These are phyloP conservation scores for Schizothorax lantsangensis DNA, from an alignment of 2,797 vertebrate genomes.

Conservation along the genomic window DNA sequence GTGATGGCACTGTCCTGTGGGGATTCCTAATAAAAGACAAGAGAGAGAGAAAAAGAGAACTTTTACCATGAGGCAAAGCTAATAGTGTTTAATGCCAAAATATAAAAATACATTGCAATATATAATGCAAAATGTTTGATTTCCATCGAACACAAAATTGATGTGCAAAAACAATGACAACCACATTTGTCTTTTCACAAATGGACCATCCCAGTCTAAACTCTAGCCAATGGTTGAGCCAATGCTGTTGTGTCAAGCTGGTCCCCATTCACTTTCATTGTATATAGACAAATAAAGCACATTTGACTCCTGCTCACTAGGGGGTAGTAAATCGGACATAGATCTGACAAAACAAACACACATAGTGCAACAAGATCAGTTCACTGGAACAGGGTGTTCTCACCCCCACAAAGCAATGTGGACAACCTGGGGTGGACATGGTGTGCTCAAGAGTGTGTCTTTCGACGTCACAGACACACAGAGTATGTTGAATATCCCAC, in stretches of 20 bases:
- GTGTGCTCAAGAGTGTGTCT: background rate
- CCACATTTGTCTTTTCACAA: background rate
- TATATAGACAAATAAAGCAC: background rate
- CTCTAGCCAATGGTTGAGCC: background rate
- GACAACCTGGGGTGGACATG: background rate
- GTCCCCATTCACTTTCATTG: background rate
- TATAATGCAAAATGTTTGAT: background rate
- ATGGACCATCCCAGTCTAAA: background rate
- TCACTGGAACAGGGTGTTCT: conserved; percentile 4
- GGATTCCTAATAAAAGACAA: conserved; percentile 83
- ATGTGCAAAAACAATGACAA: background rate
- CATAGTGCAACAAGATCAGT: background rate
- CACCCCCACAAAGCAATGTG: background rate
- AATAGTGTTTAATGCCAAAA: background rate
- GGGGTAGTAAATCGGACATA: background rate
- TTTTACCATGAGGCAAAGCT: background rate
- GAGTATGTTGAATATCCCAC: background rate
- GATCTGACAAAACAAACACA: background rate
- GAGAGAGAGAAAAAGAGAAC: conserved; percentile 13
- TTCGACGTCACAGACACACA: background rate
- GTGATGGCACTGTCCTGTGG: conserved; percentile 99
- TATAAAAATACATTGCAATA: background rate
- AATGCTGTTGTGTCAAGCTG: background rate
- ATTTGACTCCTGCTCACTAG: conserved; percentile 8
- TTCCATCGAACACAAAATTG: background rate